Percentiles rank a stretch among this genome's conserved stretches.
Evolutionary conservation across 2,113 vertebrate genomes (phyloP).

Genomic region (Takifugu bimaculatus): DNA sequence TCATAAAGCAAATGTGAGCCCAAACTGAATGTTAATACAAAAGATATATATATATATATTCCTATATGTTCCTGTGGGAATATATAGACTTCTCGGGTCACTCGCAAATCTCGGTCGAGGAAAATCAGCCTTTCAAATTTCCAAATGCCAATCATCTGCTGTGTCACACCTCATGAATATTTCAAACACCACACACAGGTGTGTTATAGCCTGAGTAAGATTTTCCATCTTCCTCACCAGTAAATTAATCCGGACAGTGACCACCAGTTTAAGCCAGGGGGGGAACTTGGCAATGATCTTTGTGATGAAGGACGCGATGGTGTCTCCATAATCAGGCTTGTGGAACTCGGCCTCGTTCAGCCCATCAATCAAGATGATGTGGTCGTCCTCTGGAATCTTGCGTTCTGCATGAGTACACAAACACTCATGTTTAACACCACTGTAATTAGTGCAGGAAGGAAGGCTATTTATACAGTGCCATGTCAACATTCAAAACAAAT

Average conservation of each 20-base stretch:
- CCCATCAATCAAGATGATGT: conserved; percentile 92
- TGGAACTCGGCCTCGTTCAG: conserved; percentile 99
- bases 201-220: no score
- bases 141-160: conserved; percentile 7
- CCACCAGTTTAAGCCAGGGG: conserved; percentile 91
- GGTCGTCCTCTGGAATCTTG: conserved; percentile 93
- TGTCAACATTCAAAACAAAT: conserved; percentile 4
- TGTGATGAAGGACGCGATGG: conserved; percentile 90
- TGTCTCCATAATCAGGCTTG: conserved; percentile 98
- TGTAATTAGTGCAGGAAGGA: background rate
- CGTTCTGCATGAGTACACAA: conserved; percentile 75
- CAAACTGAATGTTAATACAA: no score
- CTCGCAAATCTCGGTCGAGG: conserved; percentile 19
- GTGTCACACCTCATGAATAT: no score
- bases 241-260: conserved; percentile 89
- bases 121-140: conserved; percentile 21
- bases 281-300: conserved; percentile 91
- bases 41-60: conserved; percentile 4
- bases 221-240: conserved; percentile 77
- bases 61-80: background rate
- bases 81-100: conserved; percentile 14
- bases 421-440: background rate
- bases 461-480: no score
- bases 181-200: no score
- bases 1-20: conserved; percentile 25